These are phyloP conservation scores for Rhinichthys osculus DNA, from an alignment of 2,797 vertebrate genomes.

Conservation along the genomic window DNA sequence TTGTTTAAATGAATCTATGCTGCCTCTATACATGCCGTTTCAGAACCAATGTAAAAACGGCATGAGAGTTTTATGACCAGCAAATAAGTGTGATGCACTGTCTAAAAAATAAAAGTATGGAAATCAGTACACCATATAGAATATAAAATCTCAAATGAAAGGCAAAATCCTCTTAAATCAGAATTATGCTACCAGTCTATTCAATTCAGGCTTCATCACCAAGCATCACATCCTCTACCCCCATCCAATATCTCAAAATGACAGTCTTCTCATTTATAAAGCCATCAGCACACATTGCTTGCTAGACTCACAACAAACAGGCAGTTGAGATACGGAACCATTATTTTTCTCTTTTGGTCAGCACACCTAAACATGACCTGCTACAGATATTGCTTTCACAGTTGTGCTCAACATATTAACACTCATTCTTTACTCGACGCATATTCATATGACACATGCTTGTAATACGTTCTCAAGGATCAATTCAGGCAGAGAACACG, in stretches of 20 bases:
- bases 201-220: conserved; percentile 40
- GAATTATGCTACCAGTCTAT: conserved; percentile 15
- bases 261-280: conserved; percentile 36
- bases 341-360: conserved; percentile 49
- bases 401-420: background rate
- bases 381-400: background rate
- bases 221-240: conserved; percentile 32
- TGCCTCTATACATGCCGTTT: background rate
- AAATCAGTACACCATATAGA: background rate
- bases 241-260: conserved; percentile 37
- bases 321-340: conserved; percentile 33
- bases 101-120: background rate
- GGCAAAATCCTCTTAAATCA: conserved; percentile 25
- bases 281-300: background rate
- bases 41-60: background rate
- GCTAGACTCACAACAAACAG: conserved; percentile 1
- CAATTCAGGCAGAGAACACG: background rate
- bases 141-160: conserved; percentile 17
- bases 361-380: conserved; percentile 26
- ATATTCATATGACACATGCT: conserved; percentile 16
- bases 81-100: background rate
- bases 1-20: background rate
- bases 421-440: background rate
- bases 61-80: background rate
- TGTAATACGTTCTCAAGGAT: background rate